Evolutionary conservation across 2,888 invertebrate genomes (phyloP).

Genomic region (Diogma glabrata): DNA sequence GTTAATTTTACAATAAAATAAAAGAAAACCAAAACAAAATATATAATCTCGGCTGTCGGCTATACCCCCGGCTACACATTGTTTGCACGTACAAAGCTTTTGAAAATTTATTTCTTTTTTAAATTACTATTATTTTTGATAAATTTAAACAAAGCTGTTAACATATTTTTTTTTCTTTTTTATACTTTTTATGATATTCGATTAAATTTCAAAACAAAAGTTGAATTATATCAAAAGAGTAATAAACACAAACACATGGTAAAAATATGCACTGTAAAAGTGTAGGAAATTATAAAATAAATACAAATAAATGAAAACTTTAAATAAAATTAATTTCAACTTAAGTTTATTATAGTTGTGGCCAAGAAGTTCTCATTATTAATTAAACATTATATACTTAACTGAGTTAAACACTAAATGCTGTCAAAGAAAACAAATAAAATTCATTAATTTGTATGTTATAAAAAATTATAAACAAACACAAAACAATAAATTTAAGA

Average conservation of each 20-base stretch:
- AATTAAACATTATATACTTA: background rate
- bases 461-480: slow-evolving; percentile 4
- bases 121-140: slow-evolving; percentile 27
- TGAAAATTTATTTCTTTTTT: slow-evolving; percentile 10
- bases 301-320: slow-evolving; percentile 7
- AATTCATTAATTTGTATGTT: slow-evolving; percentile 4
- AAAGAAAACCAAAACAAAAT: slow-evolving; percentile 10
- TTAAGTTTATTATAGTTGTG: slow-evolving; percentile 7
- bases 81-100: slow-evolving; percentile 32
- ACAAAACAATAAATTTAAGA: slow-evolving; percentile 1
- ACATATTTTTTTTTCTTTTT: too few relatives aligned
- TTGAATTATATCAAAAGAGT: slow-evolving; percentile 21
- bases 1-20: slow-evolving; percentile 32
- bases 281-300: slow-evolving; percentile 4
- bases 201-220: too few relatives aligned
- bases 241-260: slow-evolving; percentile 14
- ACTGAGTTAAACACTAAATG: background rate
- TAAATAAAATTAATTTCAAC: background rate
- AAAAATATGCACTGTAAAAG: slow-evolving; percentile 12
- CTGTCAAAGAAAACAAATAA: background rate
- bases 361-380: slow-evolving; percentile 8
- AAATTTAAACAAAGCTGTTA: too few relatives aligned
- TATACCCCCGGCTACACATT: slow-evolving; percentile 37
- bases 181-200: too few relatives aligned
- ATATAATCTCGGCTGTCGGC: slow-evolving; percentile 10